Evolutionary conservation across 2,888 invertebrate species (phyloP), one percentile per base, ranked within the genome.

Genomic region (Neoascia interrupta): DNA sequence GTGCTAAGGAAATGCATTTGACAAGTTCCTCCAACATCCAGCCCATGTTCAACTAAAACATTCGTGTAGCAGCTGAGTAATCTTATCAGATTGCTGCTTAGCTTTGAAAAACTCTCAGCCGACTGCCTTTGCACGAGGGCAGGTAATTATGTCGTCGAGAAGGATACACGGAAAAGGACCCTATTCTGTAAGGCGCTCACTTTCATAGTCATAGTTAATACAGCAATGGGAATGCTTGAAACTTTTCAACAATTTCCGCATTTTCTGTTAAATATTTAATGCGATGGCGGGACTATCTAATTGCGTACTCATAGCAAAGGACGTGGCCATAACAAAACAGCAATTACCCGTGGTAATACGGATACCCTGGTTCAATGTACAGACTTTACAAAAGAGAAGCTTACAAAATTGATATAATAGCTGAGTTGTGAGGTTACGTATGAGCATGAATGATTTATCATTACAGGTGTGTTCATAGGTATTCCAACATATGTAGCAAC

Each of bases 1-100:
- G 61, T 56, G 54, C 47, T 56, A 23, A 34, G 47, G 26, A 69
- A 69, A 43, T 34, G 41, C 51, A 69, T 69, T 60, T 60, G 43
- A 69, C 18, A 51, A 60, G 60, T 41, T 13, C 18, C 28, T 13
- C 34, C 18, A 1, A 3, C 4, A 6, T n/a, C 36, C 31, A 19
- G 34, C 31, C 51, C 31, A 31, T 49, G 28, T 36, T 47, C 49
- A 49, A 28, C 49, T 13, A 53, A 16, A 23, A 43, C 11, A 43
- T 19, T 41, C 21, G 11, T 41, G 31, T n/a, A 63, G 31, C 63
- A 53, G 63, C 63, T 53, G 63, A 18, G 21, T 43, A 53, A 64
- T 43, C 34, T 23, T 23, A 41, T 64, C 39, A 64, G 28, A 61
- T 49, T 53, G 16, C 34, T 41, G 19, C 37, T 37, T 41, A 51